These are phyloP conservation scores for Amphipoea oculea DNA, from an alignment of 2,888 invertebrate species.

Conservation along the genomic window DNA sequence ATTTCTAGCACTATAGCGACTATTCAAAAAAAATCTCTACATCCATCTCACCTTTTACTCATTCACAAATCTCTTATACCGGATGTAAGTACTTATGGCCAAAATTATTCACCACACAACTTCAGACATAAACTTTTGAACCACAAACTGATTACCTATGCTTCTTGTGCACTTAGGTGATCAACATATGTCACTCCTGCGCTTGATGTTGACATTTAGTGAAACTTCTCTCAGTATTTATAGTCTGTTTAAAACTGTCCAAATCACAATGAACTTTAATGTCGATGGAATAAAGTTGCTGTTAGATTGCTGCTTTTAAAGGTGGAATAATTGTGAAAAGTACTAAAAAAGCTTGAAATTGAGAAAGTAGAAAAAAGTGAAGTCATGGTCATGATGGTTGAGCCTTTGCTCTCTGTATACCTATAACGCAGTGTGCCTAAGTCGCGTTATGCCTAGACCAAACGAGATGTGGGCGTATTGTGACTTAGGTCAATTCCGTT, in stretches of 20 bases:
- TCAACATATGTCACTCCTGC: constrained; percentile 38
- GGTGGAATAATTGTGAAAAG: constrained; percentile 14
- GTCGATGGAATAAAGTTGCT: not conserved
- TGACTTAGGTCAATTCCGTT: no score
- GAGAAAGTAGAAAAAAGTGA: constrained; percentile 16
- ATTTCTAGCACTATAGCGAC: not conserved
- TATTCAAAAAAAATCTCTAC: not conserved
- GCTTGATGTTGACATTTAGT: constrained; percentile 30
- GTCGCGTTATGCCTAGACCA: no score
- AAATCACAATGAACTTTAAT: not conserved
- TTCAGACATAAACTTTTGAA: constrained; percentile 1
- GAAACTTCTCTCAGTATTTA: constrained; percentile 48
- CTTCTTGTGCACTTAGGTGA: constrained; percentile 33
- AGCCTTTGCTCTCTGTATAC: not conserved
- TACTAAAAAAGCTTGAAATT: constrained; percentile 33
- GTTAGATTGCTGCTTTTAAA: not conserved
- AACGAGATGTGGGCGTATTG: no score
- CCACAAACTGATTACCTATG: constrained; percentile 34
- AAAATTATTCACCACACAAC: constrained; percentile 41
- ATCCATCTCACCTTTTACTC: not conserved
- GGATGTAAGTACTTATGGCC: constrained; percentile 7
- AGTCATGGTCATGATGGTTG: not conserved
- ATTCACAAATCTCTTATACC: constrained; percentile 2
- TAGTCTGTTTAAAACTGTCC: not conserved
- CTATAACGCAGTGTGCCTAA: no score